Evolutionary conservation across 2,113 vertebrate genomes (phyloP), one percentile per base, ranked within the genome.

Genomic region (Abramis brama): DNA sequence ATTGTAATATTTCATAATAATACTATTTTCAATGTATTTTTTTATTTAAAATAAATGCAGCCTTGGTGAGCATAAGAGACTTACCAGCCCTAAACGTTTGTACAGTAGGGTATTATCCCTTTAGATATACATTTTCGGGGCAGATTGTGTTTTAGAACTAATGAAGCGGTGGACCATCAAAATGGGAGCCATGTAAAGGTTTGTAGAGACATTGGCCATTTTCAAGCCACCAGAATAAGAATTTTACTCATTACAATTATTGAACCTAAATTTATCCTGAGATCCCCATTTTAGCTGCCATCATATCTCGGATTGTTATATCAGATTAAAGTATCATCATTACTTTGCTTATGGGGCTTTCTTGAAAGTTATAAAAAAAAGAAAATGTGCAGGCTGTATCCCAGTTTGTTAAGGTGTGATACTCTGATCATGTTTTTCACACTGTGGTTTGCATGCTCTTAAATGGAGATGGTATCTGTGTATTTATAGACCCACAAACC

Each of bases 401-500:
- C 8, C 36, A 71, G 8, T 43, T 71, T 71, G 36, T 43, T 23
- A 1, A 43, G 68, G 9, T 43, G 43, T 43, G 8, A 43, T 43
- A 43, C 25, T 50, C 39, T 57, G 25, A 57, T 78, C 50, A 78
- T 57, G 47, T 78, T 78, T 76, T 78, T 78, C 75, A 78, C 50
- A 11, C 50, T 78, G 11, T 50, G 21, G 27, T 78, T 33, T 30
- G 23, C 47, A 57, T 55, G 25, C 27, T 77, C 19, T 33, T 57
- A 55, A 33, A 78, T 78, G 17, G 21, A 78, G 75, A 57, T 55
- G 25, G 47, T 33, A 19, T 33, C 25, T 52, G 27, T 55, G 45
- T 78, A 74, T 74, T 74, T 74, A 74, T 47, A 74, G 71, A 47
- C 2, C 43, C 5, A 45, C 21, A 74, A 47, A 43, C 10, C 12